Conservation (phyloP, 2,888 invertebrate genomes). For the Arge pagana region DNA sequence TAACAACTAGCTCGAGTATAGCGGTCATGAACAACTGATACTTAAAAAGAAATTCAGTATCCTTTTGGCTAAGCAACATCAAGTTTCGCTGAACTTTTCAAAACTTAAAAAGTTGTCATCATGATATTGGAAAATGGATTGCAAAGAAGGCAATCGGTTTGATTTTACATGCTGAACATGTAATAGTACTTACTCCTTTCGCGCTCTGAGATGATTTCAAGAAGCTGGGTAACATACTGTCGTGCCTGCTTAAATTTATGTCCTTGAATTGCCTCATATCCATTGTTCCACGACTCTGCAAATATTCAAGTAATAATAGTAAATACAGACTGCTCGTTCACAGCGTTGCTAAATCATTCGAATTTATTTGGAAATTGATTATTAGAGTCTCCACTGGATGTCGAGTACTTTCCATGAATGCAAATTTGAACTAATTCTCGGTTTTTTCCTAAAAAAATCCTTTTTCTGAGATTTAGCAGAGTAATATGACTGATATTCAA, state of each 20-base stretch:
- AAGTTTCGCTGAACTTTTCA: constrained; percentile 43
- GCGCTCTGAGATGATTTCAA: constrained; percentile 37
- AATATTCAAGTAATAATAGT: constrained; percentile 6
- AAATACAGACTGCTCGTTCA: background rate
- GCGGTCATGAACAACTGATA: too few species aligned
- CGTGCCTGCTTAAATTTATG: constrained; percentile 39
- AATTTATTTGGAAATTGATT: background rate
- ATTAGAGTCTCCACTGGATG: background rate
- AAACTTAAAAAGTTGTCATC: constrained; percentile 41
- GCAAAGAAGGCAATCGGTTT: too few species aligned
- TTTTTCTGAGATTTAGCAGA: too few species aligned
- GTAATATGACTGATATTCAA: too few species aligned
- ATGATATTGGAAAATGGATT: too few species aligned
- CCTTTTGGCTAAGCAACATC: constrained; percentile 48
- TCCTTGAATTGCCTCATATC: constrained; percentile 45
- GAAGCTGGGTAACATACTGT: constrained; percentile 45
- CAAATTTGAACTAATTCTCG: background rate
- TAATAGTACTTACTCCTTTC: constrained; percentile 41
- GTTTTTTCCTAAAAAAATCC: too few species aligned
- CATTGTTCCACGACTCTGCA: constrained; percentile 31
- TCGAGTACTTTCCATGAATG: too few species aligned
- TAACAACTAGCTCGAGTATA: background rate
- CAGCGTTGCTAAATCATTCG: background rate
- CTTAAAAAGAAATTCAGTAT: too few species aligned
- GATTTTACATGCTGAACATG: background rate